Base-by-base conservation (phyloP, 2,888 invertebrate species). In the Netelia inedita region DNA sequence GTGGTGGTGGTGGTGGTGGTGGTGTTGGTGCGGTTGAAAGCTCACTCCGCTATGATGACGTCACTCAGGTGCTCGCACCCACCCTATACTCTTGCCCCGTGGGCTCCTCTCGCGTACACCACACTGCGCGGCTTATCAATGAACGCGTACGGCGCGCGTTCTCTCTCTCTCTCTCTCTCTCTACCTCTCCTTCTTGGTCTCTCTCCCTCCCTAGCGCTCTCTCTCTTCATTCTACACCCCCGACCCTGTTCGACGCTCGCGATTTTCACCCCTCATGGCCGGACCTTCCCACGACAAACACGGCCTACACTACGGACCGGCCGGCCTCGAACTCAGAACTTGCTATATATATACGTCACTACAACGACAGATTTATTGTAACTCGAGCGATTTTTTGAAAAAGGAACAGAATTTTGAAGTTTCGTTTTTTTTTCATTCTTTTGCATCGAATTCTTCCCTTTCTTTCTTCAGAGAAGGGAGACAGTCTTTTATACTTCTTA, bases 101-200 rank as follows among this genome's bases (percentile, higher is more conserved):
- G 69, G 73, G 28, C 55, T 68, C 43, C 76, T 23, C 78, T 69
- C 78, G 83, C 71, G 71, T 68, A 76, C 76, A 59, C 76, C 43
- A 55, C 55, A 66, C 85, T 82, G 82, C 57, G 57, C 46, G 85
- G 87, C 87, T 87, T 87, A 87, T 87, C 87, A 87, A 87, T 87
- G 87, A 86, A 88, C 84, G 86, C 75, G 82, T 80, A 83, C 82
- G 79, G 41, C 71, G 81, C 75, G 81, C 79, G 74, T 74, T 87
- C 88, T 86, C 85, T 69, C 78, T 86, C 75, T 55, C 69, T 83
- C 16, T 74, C 76, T 74, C 55, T 46, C 66, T 69, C 81, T 71
- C 63, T 53, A n/a, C n/a, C 79, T 85, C 78, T 69, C 73, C 19
- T 76, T 59, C 75, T 50, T 63, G 59, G 43, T 83, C 66, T 69